Evolutionary conservation across 2,113 vertebrate genomes (phyloP), one percentile per base, ranked within the genome.

Genomic region (Ophiodon elongatus): DNA sequence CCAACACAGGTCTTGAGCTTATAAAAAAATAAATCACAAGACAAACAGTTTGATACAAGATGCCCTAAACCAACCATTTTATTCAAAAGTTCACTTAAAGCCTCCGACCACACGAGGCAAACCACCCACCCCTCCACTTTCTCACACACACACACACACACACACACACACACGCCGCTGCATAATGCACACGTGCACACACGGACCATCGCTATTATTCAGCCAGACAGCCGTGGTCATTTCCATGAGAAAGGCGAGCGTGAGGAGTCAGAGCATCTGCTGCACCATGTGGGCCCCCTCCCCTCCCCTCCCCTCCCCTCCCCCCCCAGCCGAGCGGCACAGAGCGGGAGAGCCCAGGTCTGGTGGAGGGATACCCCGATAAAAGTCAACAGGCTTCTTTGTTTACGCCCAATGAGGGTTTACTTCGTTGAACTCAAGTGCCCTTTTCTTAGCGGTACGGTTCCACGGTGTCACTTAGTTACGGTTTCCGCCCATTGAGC

Each of bases 221-320:
- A 79, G 93, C 84, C 91, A 80, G 94, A 91, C 93, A 72, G 72
- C 79, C 91, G 74, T 74, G 87, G 86, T 69, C 21, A 96, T 93
- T 92, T 94, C 94, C 95, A 96, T 96, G 90, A 86, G 64, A 96
- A 96, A 81, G 76, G 87, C 31, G 66, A 77, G 62, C 4, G 85
- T 10, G 73, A 69, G 85, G 93, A 93, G 93, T 89, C 91, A 88
- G 90, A 84, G 84, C 95, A 96, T 95, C 94, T 95, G 95, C 89
- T 91, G 87, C 82, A 70, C 84, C 92, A 92, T 91, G 4, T 65
- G 94, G 79, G 89, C 7, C 9, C 50, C 50, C 21, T 3, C 47
- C 17, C 17, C 47, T 13, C 17, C 47, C 15, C 45, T 15, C 15
- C 47, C 47, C 6, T n/a, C n/a, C n/a, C n/a, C n/a, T n/a, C 10